These are phyloP conservation scores for Myotis vivesi DNA, from an alignment of 2,797 vertebrate genomes.

Conservation along the genomic window DNA sequence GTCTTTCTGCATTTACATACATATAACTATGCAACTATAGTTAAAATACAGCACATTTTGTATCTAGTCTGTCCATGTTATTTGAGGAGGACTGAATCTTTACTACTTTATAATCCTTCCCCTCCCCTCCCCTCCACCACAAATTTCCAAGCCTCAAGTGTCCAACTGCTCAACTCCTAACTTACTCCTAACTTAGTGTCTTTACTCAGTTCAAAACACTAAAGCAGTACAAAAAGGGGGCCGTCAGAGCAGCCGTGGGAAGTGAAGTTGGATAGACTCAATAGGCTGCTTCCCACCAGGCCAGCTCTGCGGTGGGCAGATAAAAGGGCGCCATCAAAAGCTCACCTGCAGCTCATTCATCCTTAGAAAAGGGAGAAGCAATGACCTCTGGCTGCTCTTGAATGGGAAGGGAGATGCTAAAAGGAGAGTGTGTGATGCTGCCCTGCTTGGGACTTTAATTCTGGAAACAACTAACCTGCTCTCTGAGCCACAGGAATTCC, in stretches of 20 bases:
- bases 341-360: not conserved
- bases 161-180: not conserved
- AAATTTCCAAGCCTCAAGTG: not conserved
- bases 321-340: not conserved
- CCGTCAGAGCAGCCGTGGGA: not conserved
- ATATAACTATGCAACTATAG: not conserved
- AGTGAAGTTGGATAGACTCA: not conserved
- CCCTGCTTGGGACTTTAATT: not conserved
- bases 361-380: not conserved
- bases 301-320: not conserved
- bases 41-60: not conserved
- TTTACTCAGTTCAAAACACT: not conserved
- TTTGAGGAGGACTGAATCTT: not conserved
- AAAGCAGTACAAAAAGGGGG: not conserved
- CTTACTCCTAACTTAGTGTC: not conserved
- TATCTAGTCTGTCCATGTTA: not conserved
- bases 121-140: not conserved
- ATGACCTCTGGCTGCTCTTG: not conserved
- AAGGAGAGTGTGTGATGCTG: not conserved
- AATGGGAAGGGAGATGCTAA: not conserved
- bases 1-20: not conserved
- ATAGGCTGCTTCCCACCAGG: not conserved
- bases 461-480: not conserved
- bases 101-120: not conserved
- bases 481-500: slow-evolving; percentile 5